Conservation (phyloP, 2,888 invertebrate genomes). For the Tipula helvola region DNA sequence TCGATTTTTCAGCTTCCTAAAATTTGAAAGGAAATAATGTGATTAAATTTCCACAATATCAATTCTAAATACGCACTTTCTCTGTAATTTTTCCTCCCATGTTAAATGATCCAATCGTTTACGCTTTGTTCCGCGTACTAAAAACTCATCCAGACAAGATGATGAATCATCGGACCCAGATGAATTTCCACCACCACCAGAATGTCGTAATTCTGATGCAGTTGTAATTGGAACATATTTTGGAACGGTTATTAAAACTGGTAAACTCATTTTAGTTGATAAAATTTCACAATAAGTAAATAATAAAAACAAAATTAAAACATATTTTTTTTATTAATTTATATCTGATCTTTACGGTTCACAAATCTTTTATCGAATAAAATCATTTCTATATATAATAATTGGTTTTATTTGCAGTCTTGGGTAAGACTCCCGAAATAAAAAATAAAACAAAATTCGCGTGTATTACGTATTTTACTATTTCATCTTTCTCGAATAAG, state of each 20-base stretch:
- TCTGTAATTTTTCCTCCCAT: conserved; percentile 76
- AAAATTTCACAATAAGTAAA: neutral
- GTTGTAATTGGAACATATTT: conserved; percentile 29
- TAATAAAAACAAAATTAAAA: neutral
- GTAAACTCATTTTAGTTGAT: conserved; percentile 16
- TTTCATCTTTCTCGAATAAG: neutral
- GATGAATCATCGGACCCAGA: conserved; percentile 18
- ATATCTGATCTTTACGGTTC: neutral
- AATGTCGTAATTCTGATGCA: conserved; percentile 16
- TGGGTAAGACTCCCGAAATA: neutral
- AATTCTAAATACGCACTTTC: conserved; percentile 53
- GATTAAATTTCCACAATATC: neutral
- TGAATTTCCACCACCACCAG: conserved; percentile 23
- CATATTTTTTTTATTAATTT: neutral
- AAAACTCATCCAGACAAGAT: conserved; percentile 19
- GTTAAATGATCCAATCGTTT: conserved; percentile 69
- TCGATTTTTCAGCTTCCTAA: conserved; percentile 86
- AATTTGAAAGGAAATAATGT: conserved; percentile 15
- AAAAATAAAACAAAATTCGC: neutral
- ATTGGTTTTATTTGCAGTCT: neutral
- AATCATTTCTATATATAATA: neutral
- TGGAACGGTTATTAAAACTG: conserved; percentile 29
- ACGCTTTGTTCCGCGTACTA: conserved; percentile 41
- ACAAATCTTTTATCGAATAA: neutral
- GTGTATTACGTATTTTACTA: neutral